Base-by-base conservation (phyloP, 2,888 invertebrate genomes). In the Diaprepes abbreviatus region DNA sequence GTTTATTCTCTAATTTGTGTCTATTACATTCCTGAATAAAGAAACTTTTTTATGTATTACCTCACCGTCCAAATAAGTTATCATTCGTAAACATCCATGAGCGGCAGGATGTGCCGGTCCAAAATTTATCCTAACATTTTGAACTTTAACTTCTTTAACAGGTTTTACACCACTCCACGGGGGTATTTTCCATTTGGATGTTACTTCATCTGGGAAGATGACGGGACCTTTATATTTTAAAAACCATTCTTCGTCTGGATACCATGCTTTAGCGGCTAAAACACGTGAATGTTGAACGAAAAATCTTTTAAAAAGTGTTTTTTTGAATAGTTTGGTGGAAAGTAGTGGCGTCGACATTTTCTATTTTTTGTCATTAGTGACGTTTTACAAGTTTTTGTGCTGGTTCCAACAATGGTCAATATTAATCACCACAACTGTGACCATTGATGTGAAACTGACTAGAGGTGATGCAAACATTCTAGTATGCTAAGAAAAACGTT, bases 91-190 rank as follows among this genome's bases (percentile, higher is more conserved):
- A 35, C 95, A 95, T 5, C 96, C 96, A 80, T 96, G 96, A 38
- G 96, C 96, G 2, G 96, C 94, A 1, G 96, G 96, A 86, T 96
- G 96, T 74, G 92, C 92, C 0, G 96, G 96, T 0, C 96, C 96
- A 83, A 95, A 95, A 82, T 96, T 96, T 40, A 78, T 55, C 0
- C 75, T 43, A 72, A 79, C 75, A 66, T 78, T 81, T 68, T 75
- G 70, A 3, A 79, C 59, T 40, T 63, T 74, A 21, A 40, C 68
- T 58, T 77, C 76, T 7, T 14, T 38, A 4, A 73, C 70, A 19
- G 33, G 31, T 10, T 31, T 60, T 48, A 71, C 73, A 5, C 33
- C 66, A 16, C 71, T 74, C 17, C 48, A 74, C 5, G 74, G 72
- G 0, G 45, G 67, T 4, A 19, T 33, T 67, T 75, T 75, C 70